Conservation (phyloP, 2,888 invertebrate genomes). For the Aphodius granarius region DNA sequence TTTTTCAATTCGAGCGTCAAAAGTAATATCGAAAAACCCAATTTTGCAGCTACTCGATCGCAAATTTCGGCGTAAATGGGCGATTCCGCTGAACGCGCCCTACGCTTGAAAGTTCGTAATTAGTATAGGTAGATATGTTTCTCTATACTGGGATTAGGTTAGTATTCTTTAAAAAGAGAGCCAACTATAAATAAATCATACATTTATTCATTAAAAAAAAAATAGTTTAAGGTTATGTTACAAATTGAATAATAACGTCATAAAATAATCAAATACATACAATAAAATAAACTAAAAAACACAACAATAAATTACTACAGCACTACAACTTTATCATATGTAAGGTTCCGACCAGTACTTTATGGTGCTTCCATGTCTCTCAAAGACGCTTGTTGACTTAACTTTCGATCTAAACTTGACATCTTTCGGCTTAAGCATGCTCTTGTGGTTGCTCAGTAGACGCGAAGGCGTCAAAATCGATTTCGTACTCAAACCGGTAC, state of each 20-base stretch:
- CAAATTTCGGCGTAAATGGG: too few species aligned
- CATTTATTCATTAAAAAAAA: neutral
- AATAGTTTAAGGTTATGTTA: neutral
- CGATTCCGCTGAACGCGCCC: too few species aligned
- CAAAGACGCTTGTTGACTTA: constrained; percentile 59
- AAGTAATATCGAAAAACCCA: too few species aligned
- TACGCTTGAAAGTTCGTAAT: too few species aligned
- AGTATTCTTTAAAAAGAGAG: neutral
- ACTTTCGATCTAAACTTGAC: constrained; percentile 74
- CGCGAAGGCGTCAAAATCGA: constrained; percentile 71
- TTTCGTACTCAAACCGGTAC: constrained; percentile 78
- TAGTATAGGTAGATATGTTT: too few species aligned
- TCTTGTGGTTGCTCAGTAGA: constrained; percentile 74
- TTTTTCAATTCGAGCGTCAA: too few species aligned
- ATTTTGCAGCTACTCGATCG: too few species aligned
- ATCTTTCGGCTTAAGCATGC: constrained; percentile 76
- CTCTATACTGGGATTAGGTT: too few species aligned
- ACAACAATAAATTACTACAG: constrained; percentile 17
- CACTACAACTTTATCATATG: constrained; percentile 36
- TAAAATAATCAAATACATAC: constrained; percentile 11
- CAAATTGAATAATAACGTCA: neutral
- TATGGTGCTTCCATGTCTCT: constrained; percentile 53
- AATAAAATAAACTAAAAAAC: constrained; percentile 11
- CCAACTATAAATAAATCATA: neutral
- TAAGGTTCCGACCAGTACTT: constrained; percentile 54